Evolutionary conservation across 2,113 vertebrate genomes (phyloP), one percentile per base, ranked within the genome.

Genomic region (Melanocharis versteri): DNA sequence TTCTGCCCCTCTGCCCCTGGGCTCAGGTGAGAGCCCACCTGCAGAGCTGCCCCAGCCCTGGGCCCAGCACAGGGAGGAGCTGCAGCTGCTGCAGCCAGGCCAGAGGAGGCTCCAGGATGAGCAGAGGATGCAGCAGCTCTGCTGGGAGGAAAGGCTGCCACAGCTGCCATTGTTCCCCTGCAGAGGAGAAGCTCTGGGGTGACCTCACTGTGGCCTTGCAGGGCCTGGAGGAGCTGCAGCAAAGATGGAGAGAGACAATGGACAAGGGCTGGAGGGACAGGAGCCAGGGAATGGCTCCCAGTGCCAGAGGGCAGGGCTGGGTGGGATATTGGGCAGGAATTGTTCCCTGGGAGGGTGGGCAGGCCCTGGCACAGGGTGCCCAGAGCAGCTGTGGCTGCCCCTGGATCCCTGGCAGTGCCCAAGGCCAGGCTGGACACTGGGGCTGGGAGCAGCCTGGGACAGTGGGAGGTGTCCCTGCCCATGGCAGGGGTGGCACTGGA

Each of bases 401-500:
- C 56, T 31, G 66, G 37, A 72, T 33, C 39, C 39, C 57, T 54
- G 68, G 57, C 21, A 56, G 12, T 64, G 82, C 1, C 48, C 82
- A 8, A 24, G 69, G 69, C 28, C 69, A n/a, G 81, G 58, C 3
- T 84, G 82, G 58, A 64, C n/a, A 53, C 0, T 24, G 45, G 65
- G 30, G 37, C 37, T 47, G 2, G 40, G 77, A 35, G 40, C 21
- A 56, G 15, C 51, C 51, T 69, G 53, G 80, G 26, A 11, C 5
- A 56, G 4, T 7, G 70, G 24, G 0, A 85, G n/a, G 4, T 1
- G 70, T 16, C 31, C 51, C 51, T 58, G 61, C 3, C 3, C 20
- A 6, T 24, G 60, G 13, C 35, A 2, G 12, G n/a, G 13, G 6
- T 40, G 20, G 4, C 0, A 5, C 1, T 7, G 16, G 13, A 0